Evolutionary conservation across 2,113 vertebrate genomes (phyloP), one percentile per base, ranked within the genome.

Genomic region (Podilymbus podiceps): DNA sequence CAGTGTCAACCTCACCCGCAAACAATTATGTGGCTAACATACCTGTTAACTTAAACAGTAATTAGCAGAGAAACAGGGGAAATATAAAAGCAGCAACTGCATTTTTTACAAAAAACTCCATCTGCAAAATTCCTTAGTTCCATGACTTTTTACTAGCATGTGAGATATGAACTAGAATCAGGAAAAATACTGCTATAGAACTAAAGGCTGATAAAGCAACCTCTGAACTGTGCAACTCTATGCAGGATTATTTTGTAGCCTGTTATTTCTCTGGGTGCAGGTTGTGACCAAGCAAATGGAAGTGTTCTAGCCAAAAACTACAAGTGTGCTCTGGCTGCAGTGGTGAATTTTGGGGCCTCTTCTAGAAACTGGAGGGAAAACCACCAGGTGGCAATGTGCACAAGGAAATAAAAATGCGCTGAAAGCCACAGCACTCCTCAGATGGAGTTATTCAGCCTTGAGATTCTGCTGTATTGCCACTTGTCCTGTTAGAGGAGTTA

Each of bases 311-410:
- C 47, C 40, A 1, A 25, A 12, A 24, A 9, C 31, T 71, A 76
- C 21, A 19, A 3, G 0, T 12, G 60, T 64, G 27, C 44, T 17
- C 28, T 14, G 52, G 1, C 19, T 28, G 40, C 20, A 8, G 35
- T 72, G 63, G 28, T 14, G 38, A 11, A 5, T 78, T 38, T 56
- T 38, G 59, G n/a, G 24, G 53, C 20, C 52, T 19, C 8, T 21
- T 22, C 12, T 27, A 14, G 53, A 8, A 25, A 20, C 13, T 1
- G 30, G 38, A 11, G 14, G 19, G 38, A 4, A 8, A 15, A 18
- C 97, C 98, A 97, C 94, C 42, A 95, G 98, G 93, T 98, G 98
- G 98, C 98, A 95, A 88, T 97, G 91, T 96, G 88, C 87, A 53
- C 98, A 83, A 98, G 95, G 94, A 89, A 98, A 98, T 98, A 55